Evolutionary conservation across 2,113 vertebrate species (phyloP), one percentile per base, ranked within the genome.

Genomic region (Bos indicus): DNA sequence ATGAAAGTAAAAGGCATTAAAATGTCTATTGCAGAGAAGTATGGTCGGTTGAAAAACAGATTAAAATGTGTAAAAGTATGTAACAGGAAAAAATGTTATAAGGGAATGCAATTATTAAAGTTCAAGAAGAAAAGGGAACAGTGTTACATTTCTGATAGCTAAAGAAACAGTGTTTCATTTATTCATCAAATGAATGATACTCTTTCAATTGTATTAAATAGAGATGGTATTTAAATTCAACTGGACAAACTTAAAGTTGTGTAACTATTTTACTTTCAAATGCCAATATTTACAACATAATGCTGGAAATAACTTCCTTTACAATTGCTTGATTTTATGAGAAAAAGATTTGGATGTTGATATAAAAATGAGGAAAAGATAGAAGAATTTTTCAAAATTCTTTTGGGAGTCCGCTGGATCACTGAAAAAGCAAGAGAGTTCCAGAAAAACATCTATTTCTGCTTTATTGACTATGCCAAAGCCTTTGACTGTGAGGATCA

Each of bases 101-200:
- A 40, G n/a, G 85, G 64, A 71, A 28, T 62, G 3, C 33, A 93
- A 82, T 83, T 93, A 82, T 12, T 56, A 90, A 82, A 77, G 90
- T 87, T 93, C 36, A 90, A 92, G 36, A 96, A 95, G 77, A 48
- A 96, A 92, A 96, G 7, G 36, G 46, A 86, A 77, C 16, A 59
- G 51, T 88, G 40, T 88, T 83, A 77, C 64, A 67, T 84, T 84
- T 92, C 80, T 84, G n/a, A 52, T 25, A 84, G 43, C 64, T 94
- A 71, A 92, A 91, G 60, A 95, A 91, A 67, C 23, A 57, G 52
- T 23, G 40, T 81, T 56, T 78, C 28, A 64, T 81, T 94, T 84
- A 59, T 43, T 78, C 28, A 62, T 88, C 84, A 92, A 92, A 51
- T 52, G 40, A 40, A 28, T 80, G 21, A 28, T 62, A 28, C 33